Evolutionary conservation across 2,113 vertebrate species (phyloP).

Genomic region (Nematolebias whitei): DNA sequence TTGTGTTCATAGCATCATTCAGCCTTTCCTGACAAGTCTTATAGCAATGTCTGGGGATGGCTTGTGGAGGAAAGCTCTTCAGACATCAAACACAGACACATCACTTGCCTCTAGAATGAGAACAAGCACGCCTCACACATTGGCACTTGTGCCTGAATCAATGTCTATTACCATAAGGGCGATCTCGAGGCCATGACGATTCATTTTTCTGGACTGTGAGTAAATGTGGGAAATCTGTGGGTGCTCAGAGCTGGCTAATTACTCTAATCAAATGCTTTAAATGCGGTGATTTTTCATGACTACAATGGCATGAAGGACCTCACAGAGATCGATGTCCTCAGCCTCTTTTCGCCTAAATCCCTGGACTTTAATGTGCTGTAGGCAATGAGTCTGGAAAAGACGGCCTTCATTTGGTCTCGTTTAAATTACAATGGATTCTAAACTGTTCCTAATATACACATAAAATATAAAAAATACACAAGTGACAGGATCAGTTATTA

Average conservation of each 20-base stretch:
- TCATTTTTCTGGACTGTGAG: slow-evolving; percentile 52
- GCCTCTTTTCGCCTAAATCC: slow-evolving; percentile 17
- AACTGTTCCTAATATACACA: neutral
- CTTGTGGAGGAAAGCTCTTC: slow-evolving; percentile 39
- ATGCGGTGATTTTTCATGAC: slow-evolving; percentile 65
- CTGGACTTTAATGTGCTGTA: slow-evolving; percentile 21
- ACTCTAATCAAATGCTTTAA: slow-evolving; percentile 71
- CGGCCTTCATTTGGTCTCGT: slow-evolving; percentile 32
- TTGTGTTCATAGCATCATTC: slow-evolving; percentile 28
- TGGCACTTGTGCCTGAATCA: slow-evolving; percentile 40
- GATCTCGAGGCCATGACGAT: slow-evolving; percentile 44
- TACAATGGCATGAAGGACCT: slow-evolving; percentile 16
- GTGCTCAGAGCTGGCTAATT: slow-evolving; percentile 64
- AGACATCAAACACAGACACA: slow-evolving; percentile 30
- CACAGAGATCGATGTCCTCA: slow-evolving; percentile 38
- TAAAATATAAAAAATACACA: slow-evolving; percentile 17
- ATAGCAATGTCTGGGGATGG: slow-evolving; percentile 40
- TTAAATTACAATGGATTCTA: neutral
- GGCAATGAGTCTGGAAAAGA: slow-evolving; percentile 30
- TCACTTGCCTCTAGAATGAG: slow-evolving; percentile 10
- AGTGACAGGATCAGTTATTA: slow-evolving; percentile 4
- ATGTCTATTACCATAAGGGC: slow-evolving; percentile 51
- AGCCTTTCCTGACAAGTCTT: slow-evolving; percentile 52
- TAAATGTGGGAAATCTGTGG: slow-evolving; percentile 53
- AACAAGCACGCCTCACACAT: neutral